phyloP scores from a whole-genome alignment of 2,888 invertebrate species.

The Pachymerium ferrugineum region DNA sequence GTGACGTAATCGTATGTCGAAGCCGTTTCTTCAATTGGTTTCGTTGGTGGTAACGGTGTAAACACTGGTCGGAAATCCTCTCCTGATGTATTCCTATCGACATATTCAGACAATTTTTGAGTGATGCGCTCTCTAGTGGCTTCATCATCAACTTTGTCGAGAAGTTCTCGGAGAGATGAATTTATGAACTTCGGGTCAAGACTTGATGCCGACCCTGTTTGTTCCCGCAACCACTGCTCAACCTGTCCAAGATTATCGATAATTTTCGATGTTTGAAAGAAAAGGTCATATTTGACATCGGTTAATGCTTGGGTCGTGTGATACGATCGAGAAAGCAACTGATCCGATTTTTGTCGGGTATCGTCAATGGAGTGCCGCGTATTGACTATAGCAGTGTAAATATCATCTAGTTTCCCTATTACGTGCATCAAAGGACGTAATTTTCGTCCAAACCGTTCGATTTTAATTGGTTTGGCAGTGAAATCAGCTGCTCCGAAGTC shows the following conservation, averaged over 20 bases:
- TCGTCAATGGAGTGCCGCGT: constrained; percentile 82
- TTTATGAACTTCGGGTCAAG: constrained; percentile 34
- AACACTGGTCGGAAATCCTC: not conserved
- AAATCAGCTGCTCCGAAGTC: not conserved
- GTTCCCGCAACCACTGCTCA: constrained; percentile 73
- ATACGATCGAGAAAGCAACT: constrained; percentile 75
- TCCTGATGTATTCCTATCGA: not conserved
- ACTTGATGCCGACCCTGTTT: constrained; percentile 54
- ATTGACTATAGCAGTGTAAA: constrained; percentile 83
- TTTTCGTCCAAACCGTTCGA: constrained; percentile 72
- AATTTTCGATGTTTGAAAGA: constrained; percentile 75
- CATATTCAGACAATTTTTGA: constrained; percentile 18
- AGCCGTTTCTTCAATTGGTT: not conserved
- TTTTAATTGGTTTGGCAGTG: constrained; percentile 55
- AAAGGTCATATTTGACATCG: constrained; percentile 74
- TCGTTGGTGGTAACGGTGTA: not conserved
- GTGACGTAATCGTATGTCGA: not conserved
- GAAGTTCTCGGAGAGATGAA: constrained; percentile 33
- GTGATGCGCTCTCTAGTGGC: constrained; percentile 1
- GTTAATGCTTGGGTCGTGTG: constrained; percentile 79
- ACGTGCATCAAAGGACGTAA: constrained; percentile 67
- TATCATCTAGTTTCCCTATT: constrained; percentile 84
- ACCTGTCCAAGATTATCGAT: constrained; percentile 82
- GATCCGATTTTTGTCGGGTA: constrained; percentile 78
- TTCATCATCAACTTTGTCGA: constrained; percentile 33